Evolutionary conservation across 2,113 vertebrate genomes (phyloP).

Genomic region (Buteo buteo): DNA sequence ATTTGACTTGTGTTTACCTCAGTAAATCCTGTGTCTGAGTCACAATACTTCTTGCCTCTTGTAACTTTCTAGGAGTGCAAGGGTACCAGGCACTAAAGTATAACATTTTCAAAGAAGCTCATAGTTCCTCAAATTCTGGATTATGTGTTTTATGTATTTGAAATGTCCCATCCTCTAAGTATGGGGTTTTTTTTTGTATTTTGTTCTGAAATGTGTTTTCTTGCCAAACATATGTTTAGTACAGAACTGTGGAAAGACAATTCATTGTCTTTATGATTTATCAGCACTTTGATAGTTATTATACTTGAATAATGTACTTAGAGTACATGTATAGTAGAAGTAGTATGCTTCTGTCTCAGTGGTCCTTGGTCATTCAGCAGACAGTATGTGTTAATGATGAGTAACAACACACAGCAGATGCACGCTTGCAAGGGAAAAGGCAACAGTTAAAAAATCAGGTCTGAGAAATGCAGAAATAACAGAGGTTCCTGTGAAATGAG

Average conservation of each 20-base stretch:
- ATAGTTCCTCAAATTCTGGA: not conserved
- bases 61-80: not conserved
- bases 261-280: not conserved
- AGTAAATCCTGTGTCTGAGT: not conserved
- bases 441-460: not conserved
- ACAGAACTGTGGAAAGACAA: not conserved
- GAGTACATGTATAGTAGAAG: not conserved
- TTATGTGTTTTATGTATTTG: not conserved
- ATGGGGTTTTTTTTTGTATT: accelerated
- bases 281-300: not conserved
- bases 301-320: not conserved
- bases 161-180: not conserved
- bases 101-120: not conserved
- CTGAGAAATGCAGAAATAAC: not conserved
- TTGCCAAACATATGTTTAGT: not conserved
- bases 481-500: not conserved
- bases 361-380: not conserved
- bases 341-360: not conserved
- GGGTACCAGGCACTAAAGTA: not conserved
- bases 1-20: not conserved
- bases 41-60: not conserved
- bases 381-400: not conserved
- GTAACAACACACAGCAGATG: not conserved
- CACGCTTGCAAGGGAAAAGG: not conserved
- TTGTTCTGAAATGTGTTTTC: not conserved